Evolutionary conservation across 2,888 invertebrate genomes (phyloP), one percentile per base, ranked within the genome.

Genomic region (Ormia ochracea): DNA sequence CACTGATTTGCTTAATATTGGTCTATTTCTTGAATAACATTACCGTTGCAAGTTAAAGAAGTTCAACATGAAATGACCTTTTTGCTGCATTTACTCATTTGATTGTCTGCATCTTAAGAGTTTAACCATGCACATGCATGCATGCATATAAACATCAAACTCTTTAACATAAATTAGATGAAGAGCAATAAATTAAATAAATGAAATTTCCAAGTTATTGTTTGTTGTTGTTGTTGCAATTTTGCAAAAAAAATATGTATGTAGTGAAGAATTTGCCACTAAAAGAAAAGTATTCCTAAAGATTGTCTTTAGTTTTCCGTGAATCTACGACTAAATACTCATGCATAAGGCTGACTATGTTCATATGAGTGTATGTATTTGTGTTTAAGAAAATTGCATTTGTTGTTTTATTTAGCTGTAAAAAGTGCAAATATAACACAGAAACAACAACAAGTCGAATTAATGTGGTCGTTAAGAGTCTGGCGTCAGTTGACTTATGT

Each of bases 401-500:
- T 63, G 61, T 66, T 76, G 28, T 76, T 54, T 52, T 61, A 59
- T 43, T 59, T 45, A 36, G 48, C 52, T 54, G 45, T 17, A 72
- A 43, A 31, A 75, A 50, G 43, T 52, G 52, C 41, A 38, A 69
- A 61, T 45, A 23, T 6, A 61, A 31, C 36, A 56, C 54, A 58
- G 38, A 38, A 69, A 48, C 52, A 59, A 33, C 31, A 41, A 36
- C 50, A 76, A 66, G 65, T 69, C 58, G 58, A 74, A 61, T 68
- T 80, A 80, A 80, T 80, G 72, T 72, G 80, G 72, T 68, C 76
- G 76, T 80, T 80, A 80, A 76, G 76, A 76, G 68, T 76, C 76
- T 73, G 76, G 72, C 76, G 72, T 80, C 80, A 80, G 80, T 80
- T 80, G 72, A 72, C 68, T 76, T 80, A 80, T 80, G 76, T 80